Percentiles rank a stretch among this genome's conserved stretches.
phyloP scores from a whole-genome alignment of 2,888 invertebrate genomes.

The Acleris sparsana region DNA sequence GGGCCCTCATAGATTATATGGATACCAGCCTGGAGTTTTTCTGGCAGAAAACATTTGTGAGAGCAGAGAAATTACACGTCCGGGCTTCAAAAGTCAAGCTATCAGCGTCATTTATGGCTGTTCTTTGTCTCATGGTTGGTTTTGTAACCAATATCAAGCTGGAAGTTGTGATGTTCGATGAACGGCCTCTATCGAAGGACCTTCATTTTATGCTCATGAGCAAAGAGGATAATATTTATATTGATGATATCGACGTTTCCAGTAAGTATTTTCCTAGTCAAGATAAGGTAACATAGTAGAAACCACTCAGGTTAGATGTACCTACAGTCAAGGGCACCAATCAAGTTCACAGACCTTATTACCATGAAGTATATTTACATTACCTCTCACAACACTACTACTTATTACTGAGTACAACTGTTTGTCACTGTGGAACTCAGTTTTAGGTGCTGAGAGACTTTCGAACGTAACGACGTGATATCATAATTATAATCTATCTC shows the following conservation, averaged over 20 bases:
- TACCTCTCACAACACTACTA: no score
- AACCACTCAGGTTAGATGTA: no score
- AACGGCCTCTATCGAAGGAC: constrained; percentile 62
- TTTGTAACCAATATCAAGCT: constrained; percentile 68
- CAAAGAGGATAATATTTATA: constrained; percentile 67
- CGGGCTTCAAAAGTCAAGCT: constrained; percentile 53
- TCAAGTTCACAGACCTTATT: no score
- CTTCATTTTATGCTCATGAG: constrained; percentile 72
- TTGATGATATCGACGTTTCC: constrained; percentile 71
- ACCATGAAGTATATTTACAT: no score
- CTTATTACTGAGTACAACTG: no score
- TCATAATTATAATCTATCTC: no score
- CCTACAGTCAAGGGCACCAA: no score
- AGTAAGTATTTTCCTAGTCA: constrained; percentile 55
- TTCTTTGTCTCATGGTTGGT: constrained; percentile 63
- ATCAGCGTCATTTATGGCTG: constrained; percentile 61
- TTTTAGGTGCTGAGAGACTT: no score
- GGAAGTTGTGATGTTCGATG: constrained; percentile 67
- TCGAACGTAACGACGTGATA: no score
- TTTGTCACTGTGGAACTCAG: no score
- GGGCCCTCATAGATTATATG: constrained; percentile 69
- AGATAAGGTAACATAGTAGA: no score
- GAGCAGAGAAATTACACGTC: constrained; percentile 59
- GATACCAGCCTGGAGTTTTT: constrained; percentile 64
- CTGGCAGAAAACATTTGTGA: constrained; percentile 49